A percentile compares a stretch with the other conserved stretches of the same genome.
phyloP scores from a whole-genome alignment of 2,888 invertebrate species.

The Apantesis nais region DNA sequence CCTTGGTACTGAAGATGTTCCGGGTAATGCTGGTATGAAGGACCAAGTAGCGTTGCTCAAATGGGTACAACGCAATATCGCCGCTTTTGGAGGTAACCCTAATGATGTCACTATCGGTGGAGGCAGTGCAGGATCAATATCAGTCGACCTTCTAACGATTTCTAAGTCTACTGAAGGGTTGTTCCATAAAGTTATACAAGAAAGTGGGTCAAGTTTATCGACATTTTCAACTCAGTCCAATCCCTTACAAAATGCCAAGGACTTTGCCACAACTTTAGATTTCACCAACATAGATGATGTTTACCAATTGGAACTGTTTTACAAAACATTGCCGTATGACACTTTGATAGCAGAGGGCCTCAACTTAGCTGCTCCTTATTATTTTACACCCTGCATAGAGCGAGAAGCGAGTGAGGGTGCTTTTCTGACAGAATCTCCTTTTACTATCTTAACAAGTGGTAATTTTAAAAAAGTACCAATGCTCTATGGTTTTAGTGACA shows the following conservation, averaged over 20 bases:
- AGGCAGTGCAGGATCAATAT: conserved; percentile 39
- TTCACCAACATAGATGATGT: no score
- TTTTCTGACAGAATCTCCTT: background rate
- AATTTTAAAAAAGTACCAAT: no score
- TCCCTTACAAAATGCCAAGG: no score
- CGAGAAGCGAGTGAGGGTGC: background rate
- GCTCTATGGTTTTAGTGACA: no score
- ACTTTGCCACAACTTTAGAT: no score
- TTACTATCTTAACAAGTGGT: no score
- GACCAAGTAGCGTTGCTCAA: conserved; percentile 49
- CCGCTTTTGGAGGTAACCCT: conserved; percentile 35
- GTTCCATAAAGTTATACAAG: background rate
- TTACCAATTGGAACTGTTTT: background rate
- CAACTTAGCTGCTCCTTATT: background rate
- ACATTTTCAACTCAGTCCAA: no score
- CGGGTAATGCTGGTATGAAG: no score
- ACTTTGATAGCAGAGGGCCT: background rate
- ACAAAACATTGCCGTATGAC: conserved; percentile 43
- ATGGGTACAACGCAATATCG: conserved; percentile 27
- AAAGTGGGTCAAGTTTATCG: no score
- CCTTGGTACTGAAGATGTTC: no score
- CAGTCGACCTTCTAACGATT: background rate
- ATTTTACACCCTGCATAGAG: conserved; percentile 12
- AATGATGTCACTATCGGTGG: conserved; percentile 58
- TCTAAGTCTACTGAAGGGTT: background rate